Base-by-base conservation (phyloP, 23 tunicate species). In the Ascidia mentula region DNA sequence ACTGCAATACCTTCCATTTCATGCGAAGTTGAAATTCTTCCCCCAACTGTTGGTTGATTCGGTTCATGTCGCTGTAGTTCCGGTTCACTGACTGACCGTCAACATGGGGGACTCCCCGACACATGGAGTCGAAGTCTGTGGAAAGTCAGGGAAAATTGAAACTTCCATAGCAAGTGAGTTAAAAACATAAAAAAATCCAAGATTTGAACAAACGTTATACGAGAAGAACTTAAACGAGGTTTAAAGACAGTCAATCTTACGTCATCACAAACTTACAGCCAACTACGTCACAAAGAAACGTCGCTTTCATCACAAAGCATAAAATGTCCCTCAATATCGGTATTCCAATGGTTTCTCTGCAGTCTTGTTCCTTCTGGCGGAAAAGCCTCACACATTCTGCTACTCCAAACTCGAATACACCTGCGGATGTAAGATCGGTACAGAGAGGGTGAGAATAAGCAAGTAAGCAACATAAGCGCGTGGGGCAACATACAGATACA, bases 1-100 rank as follows among this genome's bases (percentile, higher is more conserved):
- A n/a, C n/a, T n/a, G n/a, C n/a, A n/a, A n/a, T 34, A 91, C 97
- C 87, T 86, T 82, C 97, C 97, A 91, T 39, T 33, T 17, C 70
- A 91, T 46, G 0, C 72, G 60, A 3, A 71, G 40, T 26, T 77
- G 45, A 71, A 85, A 91, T 38, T 91, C 87, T 26, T 46, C 40
- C 31, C 59, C 59, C 30, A 91, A 22, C 12, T 60, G 33, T 0
- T 81, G 69, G 6, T 77, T 65, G 18, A 71, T 59, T 37, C 69
- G 31, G 17, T 40, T 70, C 80, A 91, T 60, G 45, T 45, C 75
- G 37, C 75, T 20, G 60, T 91, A 91, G 46, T 85, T 59, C 28
- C 39, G 31, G 36, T 91, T 91, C 0, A 86, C 83, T 1, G 46
- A 80, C 7, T 32, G 72, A 22, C 77, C 37, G 79, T 91, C 84